Evolutionary conservation across 2,797 vertebrate genomes (phyloP), one percentile per base, ranked within the genome.

Genomic region (Acrossocheilus wenchowensis): DNA sequence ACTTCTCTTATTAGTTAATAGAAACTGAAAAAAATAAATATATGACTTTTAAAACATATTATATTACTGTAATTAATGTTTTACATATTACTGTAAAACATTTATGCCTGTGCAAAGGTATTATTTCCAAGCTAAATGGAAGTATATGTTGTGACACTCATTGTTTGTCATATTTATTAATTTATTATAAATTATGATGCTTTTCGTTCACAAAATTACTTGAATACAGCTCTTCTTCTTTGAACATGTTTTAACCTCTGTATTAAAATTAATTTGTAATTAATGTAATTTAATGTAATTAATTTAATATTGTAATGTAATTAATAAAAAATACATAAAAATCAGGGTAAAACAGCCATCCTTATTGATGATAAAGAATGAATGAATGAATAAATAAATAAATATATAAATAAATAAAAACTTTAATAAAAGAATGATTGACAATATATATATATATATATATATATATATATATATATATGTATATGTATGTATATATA

Each of bases 1-100:
- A 34, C 15, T 34, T 45, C 39, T 45, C n/a, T 10, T n/a, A 8
- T 71, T 36, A 39, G 21, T 17, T 52, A 39, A 43, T 60, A 64
- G 41, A 81, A 41, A 75, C 26, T 68, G 41, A 89, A 87, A 41
- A 41, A 52, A n/a, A 57, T 48, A 41, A 62, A 66, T 21, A 50
- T 30, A 26, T 74, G n/a, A 17, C n/a, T 50, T 64, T 64, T 71
- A 30, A 30, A 30, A 30, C 30, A 30, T 30, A 30, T 30, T 30
- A 30, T 30, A 30, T 30, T 30, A 30, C 30, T 30, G 30, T 30
- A 30, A 30, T 30, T 30, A 30, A 30, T 30, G 30, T 30, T 30
- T 30, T 30, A 30, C 7, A 71, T 82, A 30, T 82, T 19, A 11
- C 50, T 82, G 23, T 14, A 57, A 54, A 36, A 41, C 0, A 57